Evolutionary conservation across 2,797 vertebrate species (phyloP), one percentile per base, ranked within the genome.

Genomic region (Nyctalus aviator): DNA sequence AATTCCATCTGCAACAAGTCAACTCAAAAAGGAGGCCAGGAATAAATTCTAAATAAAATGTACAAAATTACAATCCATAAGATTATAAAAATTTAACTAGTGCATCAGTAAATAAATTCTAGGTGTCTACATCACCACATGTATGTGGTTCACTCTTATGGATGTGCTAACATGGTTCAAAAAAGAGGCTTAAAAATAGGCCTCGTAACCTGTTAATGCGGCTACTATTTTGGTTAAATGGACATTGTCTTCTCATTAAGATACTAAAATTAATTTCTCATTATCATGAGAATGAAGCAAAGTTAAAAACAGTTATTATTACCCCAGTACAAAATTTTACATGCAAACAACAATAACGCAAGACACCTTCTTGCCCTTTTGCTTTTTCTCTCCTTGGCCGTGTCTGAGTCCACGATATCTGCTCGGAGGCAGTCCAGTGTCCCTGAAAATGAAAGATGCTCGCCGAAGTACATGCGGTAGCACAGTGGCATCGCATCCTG

Each of bases 381-480:
- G 97, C 98, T 99, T 97, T 99, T 99, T 79, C 99, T 99, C 59
- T 99, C 99, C 97, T 99, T 99, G 81, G 99, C 99, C n/a, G 99
- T 99, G 95, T 99, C 99, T 0, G 99, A 99, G 97, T 99, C 99
- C 5, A 99, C 99, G 46, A 99, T 99, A 97, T 99, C 99, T 35
- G 99, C 99, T 96, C 99, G 97, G 48, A 99, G 99, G 97, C 99
- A 99, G 97, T 99, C 99, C 32, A 99, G 97, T 85, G 99, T 99
- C 46, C 99, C 99, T n/a, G 99, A 99, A 96, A 99, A 99, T 5
- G 99, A 99, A 87, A 99, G 98, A 92, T 99, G 99, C 93, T 99
- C 99, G 88, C 99, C 99, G 4, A 99, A 99, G 97, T 99, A 99
- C 99, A 99, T 99, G 96, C 99, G 99, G 97, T 99, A 99, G 97